Evolutionary conservation across 2,797 vertebrate genomes (phyloP).

Genomic region (Vultur gryphus): DNA sequence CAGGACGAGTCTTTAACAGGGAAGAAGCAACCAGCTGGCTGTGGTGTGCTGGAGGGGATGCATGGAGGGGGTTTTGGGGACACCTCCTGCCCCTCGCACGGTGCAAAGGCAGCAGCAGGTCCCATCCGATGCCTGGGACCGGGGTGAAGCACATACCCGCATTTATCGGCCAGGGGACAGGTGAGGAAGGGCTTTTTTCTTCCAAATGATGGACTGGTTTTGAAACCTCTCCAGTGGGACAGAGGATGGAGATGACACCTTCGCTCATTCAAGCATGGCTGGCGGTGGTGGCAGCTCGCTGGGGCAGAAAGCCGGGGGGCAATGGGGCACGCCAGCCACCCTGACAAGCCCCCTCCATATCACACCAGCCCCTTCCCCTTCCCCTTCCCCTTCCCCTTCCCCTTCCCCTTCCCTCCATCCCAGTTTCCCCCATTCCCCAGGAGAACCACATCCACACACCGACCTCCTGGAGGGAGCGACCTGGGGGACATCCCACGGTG

Average conservation of each 20-base stretch:
- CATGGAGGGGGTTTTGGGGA: fast-evolving
- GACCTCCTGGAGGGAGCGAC: not conserved
- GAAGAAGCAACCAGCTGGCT: not conserved
- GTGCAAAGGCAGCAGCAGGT: not conserved
- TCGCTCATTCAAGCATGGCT: not conserved
- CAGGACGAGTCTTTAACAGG: fast-evolving
- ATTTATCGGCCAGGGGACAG: not conserved
- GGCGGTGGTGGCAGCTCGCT: not conserved
- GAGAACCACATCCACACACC: not conserved
- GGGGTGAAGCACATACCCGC: not conserved
- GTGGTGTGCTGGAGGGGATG: fast-evolving
- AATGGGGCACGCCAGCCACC: fast-evolving
- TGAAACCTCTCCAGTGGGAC: not conserved
- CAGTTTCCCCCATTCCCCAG: not conserved
- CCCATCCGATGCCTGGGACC: fast-evolving
- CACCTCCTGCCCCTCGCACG: not conserved
- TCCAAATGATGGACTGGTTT: fast-evolving
- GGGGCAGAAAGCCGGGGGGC: not conserved
- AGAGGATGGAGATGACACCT: not conserved
- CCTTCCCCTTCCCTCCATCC: not conserved
- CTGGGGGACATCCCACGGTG: fast-evolving
- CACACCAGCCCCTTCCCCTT: not conserved
- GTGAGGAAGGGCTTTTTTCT: not conserved
- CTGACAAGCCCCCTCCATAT: not conserved
- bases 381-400: not conserved